Percentiles rank a stretch among this genome's conserved stretches.
Evolutionary conservation across 2,113 vertebrate species (phyloP).

Genomic region (Myiozetetes cayanensis): DNA sequence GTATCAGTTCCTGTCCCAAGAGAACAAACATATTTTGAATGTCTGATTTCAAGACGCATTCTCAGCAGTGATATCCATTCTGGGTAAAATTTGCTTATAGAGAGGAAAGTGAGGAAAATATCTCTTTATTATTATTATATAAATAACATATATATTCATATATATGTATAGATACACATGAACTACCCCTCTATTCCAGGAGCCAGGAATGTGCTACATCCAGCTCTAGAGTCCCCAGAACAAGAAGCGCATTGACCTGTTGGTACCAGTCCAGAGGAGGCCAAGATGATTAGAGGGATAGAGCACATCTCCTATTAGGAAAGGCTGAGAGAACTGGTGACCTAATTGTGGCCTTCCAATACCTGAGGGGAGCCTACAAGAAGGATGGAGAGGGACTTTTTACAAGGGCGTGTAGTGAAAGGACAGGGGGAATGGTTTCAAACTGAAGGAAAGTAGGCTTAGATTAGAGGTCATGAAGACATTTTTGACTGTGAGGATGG

Average conservation of each 20-base stretch:
- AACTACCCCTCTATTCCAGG: background rate
- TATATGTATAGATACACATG: too few relatives aligned
- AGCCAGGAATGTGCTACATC: background rate
- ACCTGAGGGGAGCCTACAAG: background rate
- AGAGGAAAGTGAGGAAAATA: background rate
- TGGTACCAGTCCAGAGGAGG: background rate
- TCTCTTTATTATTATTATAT: background rate
- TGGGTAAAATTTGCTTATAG: background rate
- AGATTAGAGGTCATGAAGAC: background rate
- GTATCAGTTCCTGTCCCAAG: background rate
- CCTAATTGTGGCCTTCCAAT: background rate
- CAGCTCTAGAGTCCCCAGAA: background rate
- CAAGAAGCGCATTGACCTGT: background rate
- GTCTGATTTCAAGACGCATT: background rate
- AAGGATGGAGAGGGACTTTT: background rate
- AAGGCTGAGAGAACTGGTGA: background rate
- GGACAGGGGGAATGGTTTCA: background rate
- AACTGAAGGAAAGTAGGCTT: background rate
- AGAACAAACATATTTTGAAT: background rate
- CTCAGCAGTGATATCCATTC: background rate
- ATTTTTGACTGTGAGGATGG: background rate
- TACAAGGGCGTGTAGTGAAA: background rate
- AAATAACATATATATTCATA: background rate
- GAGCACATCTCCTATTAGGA: background rate
- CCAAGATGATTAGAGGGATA: background rate